phyloP scores from a whole-genome alignment of 2,797 vertebrate genomes.

The Ficedula albicollis region DNA sequence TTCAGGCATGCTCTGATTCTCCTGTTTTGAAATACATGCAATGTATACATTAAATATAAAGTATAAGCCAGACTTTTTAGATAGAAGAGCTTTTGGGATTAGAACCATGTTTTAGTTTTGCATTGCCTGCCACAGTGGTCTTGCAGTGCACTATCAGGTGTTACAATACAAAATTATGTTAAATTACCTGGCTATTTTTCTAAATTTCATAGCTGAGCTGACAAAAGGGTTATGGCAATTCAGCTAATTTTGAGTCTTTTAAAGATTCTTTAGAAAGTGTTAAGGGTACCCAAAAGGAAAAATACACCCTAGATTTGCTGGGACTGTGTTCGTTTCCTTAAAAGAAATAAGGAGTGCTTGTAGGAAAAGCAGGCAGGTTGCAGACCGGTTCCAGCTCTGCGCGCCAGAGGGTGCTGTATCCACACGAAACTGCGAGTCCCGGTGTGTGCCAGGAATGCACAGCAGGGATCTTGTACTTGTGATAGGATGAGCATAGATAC shows the following conservation, averaged over 20 bases:
- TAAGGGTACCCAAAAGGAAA: background rate
- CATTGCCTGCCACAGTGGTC: background rate
- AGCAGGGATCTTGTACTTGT: background rate
- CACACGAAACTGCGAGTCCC: background rate
- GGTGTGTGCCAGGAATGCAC: background rate
- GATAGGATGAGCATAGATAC: background rate
- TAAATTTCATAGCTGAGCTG: background rate
- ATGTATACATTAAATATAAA: background rate
- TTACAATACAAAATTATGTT: background rate
- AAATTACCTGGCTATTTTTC: background rate
- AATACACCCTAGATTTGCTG: background rate
- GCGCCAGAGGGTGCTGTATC: slow-evolving; percentile 58
- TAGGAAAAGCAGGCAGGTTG: background rate
- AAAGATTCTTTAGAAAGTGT: background rate
- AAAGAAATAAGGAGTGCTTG: rapidly evolving
- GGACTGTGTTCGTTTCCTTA: background rate
- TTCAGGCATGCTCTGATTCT: slow-evolving; percentile 1
- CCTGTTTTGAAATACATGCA: background rate
- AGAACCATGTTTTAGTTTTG: background rate
- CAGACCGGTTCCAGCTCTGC: background rate
- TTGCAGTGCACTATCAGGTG: background rate
- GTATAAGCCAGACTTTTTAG: background rate
- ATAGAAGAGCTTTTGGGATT: background rate
- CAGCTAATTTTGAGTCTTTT: background rate
- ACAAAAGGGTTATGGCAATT: background rate